Percentiles rank a stretch among this genome's conserved stretches.
Conservation (phyloP, 2,113 vertebrate species). For the Gymnogyps californianus region DNA sequence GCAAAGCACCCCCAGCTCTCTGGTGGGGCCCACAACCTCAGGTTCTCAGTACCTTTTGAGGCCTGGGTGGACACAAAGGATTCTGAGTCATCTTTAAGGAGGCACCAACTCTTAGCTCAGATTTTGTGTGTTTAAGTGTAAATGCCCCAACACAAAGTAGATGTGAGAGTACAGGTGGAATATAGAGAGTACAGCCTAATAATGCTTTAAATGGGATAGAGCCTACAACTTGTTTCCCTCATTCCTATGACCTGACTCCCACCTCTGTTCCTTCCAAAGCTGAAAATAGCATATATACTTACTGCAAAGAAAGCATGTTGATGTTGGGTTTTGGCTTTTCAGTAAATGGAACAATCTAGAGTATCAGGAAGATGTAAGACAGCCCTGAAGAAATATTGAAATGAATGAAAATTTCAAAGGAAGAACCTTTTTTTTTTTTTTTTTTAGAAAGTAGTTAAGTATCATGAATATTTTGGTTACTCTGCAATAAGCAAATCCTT, state of each 20-base stretch:
- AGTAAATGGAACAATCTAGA: neutral
- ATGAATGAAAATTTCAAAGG: neutral
- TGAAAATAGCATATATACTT: neutral
- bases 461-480: conserved; percentile 1
- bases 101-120: neutral
- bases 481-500: neutral
- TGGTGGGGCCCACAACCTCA: neutral
- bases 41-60: neutral
- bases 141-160: neutral
- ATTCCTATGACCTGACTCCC: neutral
- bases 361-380: neutral
- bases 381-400: neutral
- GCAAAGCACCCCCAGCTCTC: neutral
- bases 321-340: neutral
- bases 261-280: neutral
- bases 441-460: neutral
- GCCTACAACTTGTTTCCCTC: neutral
- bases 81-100: neutral
- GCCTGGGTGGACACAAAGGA: neutral
- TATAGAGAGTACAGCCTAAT: neutral
- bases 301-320: neutral
- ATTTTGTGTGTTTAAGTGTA: neutral
- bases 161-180: neutral
- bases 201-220: neutral
- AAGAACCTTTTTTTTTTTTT: neutral